Evolutionary conservation across 1,140 invertebrate genomes (phyloP), one percentile per base, ranked within the genome.

Genomic region (Drosophila obscura): DNA sequence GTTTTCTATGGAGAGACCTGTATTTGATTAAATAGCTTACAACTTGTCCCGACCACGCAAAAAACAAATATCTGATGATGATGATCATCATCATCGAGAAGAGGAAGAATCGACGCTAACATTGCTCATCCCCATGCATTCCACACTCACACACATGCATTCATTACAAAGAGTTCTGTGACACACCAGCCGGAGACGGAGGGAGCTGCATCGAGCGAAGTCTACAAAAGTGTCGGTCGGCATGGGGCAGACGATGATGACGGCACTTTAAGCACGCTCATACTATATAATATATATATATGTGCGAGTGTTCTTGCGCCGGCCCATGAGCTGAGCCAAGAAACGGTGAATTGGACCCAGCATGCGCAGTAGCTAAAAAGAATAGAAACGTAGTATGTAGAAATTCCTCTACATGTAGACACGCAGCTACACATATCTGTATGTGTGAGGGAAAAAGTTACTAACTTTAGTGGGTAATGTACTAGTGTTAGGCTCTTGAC

Each of bases 291-390:
- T 65, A 31, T 26, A 13, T 65, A 39, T 39, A 28, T 24, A 50
- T 48, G 65, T 52, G 22, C 22, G 28, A 22, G 65, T 46, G 24
- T 59, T 13, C 64, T 16, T 64, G 79, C 67, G 85, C 82, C 82
- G 82, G 82, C 74, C 81, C 63, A 79, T 68, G 69, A 77, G 74
- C 74, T 73, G 69, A 77, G 74, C 74, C 69, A 72, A 78, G 64
- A 43, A 59, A 73, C 76, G 63, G 53, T 75, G 60, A 49, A 57
- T 69, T 69, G 64, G 55, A 77, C 64, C 61, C 71, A 72, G 73
- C 82, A 87, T 85, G 82, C 82, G 82, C 82, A 87, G 78, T 78
- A 82, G 72, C 73, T 44, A 15, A 49, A 67, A 53, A 55, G 46
- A 46, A 64, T 41, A 43, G 39, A 15, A 60, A 62, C 22, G 16